These are phyloP conservation scores for Pogonomyrmex californicus DNA, from an alignment of 1,140 invertebrate species.

Conservation along the genomic window DNA sequence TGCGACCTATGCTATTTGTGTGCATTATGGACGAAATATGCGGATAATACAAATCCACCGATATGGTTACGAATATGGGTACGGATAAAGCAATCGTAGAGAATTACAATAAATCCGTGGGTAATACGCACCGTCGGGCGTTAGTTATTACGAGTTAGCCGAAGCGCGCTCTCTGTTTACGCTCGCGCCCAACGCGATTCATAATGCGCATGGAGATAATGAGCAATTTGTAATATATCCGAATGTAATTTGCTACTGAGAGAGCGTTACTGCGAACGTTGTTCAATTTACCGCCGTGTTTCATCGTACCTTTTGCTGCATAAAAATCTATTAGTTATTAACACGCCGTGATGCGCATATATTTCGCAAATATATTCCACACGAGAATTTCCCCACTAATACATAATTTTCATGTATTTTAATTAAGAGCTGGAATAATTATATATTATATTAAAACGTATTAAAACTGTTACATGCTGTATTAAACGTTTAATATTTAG, in stretches of 20 bases:
- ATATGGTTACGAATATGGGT: slow-evolving; percentile 76
- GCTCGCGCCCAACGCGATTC: slow-evolving; percentile 80
- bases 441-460: slow-evolving; percentile 13
- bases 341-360: neutral
- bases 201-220: slow-evolving; percentile 85
- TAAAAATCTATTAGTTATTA: slow-evolving; percentile 71
- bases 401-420: slow-evolving; percentile 52
- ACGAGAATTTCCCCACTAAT: slow-evolving; percentile 10
- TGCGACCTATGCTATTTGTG: slow-evolving; percentile 74
- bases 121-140: slow-evolving; percentile 81
- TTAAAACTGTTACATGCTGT: neutral
- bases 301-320: slow-evolving; percentile 35
- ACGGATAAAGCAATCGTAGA: slow-evolving; percentile 85
- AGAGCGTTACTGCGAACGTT: slow-evolving; percentile 61
- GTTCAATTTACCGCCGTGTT: slow-evolving; percentile 71
- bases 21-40: slow-evolving; percentile 76
- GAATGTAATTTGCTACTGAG: slow-evolving; percentile 80
- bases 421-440: slow-evolving; percentile 46
- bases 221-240: slow-evolving; percentile 86
- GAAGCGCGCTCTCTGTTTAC: slow-evolving; percentile 82
- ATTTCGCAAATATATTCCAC: slow-evolving; percentile 14
- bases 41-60: slow-evolving; percentile 71
- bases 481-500: slow-evolving; percentile 20
- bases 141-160: slow-evolving; percentile 84
- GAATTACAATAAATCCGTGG: slow-evolving; percentile 86